These are phyloP conservation scores for Cephalopterus ornatus DNA, from an alignment of 2,113 vertebrate genomes.

Conservation along the genomic window DNA sequence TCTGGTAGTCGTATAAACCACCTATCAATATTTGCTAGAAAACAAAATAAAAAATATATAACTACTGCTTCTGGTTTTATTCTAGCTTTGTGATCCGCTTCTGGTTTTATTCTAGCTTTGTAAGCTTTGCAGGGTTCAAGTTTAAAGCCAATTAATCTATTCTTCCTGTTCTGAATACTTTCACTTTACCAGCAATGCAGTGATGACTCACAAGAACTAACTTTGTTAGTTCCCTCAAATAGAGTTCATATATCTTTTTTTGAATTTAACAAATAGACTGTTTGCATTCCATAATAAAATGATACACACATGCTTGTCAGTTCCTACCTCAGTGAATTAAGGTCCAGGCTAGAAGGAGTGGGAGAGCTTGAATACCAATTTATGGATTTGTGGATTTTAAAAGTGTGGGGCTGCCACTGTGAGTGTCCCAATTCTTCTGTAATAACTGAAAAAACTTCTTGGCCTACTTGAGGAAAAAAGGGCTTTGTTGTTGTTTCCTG, in stretches of 20 bases:
- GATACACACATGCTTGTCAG: neutral
- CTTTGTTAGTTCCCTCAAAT: constrained; percentile 44
- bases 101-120: neutral
- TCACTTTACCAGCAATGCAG: constrained; percentile 16
- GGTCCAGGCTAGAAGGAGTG: neutral
- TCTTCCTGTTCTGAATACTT: constrained; percentile 47
- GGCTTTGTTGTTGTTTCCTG: neutral
- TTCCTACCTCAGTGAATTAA: neutral
- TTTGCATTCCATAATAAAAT: neutral
- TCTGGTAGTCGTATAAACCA: neutral
- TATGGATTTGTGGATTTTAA: neutral
- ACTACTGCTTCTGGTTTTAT: too few species aligned
- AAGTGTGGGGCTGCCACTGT: neutral
- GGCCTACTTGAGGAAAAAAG: neutral
- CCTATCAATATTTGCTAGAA: neutral
- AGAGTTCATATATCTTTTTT: neutral
- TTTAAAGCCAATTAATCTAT: constrained; percentile 24
- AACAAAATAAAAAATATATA: neutral
- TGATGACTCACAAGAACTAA: constrained; percentile 54
- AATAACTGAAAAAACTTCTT: neutral
- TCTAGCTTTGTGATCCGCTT: too few species aligned
- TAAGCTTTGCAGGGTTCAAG: neutral
- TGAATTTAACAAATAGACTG: neutral
- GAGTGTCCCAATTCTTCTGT: neutral
- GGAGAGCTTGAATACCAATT: neutral